These are phyloP conservation scores for Mimachlamys varia DNA, from an alignment of 2,888 invertebrate species.

Conservation along the genomic window DNA sequence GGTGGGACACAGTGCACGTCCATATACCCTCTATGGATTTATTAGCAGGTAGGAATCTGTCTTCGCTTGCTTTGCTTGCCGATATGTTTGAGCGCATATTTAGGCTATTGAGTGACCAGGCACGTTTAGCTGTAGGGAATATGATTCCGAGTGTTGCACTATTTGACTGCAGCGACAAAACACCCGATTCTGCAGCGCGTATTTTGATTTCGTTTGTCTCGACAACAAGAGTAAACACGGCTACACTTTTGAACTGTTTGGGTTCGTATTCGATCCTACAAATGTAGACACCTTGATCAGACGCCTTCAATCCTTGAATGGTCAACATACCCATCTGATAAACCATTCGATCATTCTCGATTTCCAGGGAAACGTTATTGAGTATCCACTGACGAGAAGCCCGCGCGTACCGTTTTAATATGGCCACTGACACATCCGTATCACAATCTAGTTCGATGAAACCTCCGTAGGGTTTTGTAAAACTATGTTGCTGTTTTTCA, in stretches of 20 bases:
- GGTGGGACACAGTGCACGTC: constrained; percentile 45
- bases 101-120: constrained; percentile 36
- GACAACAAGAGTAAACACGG: constrained; percentile 40
- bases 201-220: neutral
- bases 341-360: constrained; percentile 44
- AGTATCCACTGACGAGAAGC: constrained; percentile 44
- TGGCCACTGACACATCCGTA: constrained; percentile 24
- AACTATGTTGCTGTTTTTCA: constrained; percentile 10
- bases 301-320: constrained; percentile 38
- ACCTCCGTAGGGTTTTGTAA: constrained; percentile 39
- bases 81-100: neutral
- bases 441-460: constrained; percentile 46
- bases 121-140: constrained; percentile 27
- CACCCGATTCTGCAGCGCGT: constrained; percentile 28
- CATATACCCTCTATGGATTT: constrained; percentile 38
- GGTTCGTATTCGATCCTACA: constrained; percentile 45
- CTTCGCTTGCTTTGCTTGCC: constrained; percentile 34
- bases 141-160: constrained; percentile 44
- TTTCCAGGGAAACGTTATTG: constrained; percentile 43
- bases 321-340: constrained; percentile 39
- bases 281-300: constrained; percentile 48
- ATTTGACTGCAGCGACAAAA: constrained; percentile 43
- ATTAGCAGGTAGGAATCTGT: constrained; percentile 39
- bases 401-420: constrained; percentile 37
- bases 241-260: constrained; percentile 41